Conservation (phyloP, 1,140 invertebrate species). For the Camponotus pennsylvanicus region DNA sequence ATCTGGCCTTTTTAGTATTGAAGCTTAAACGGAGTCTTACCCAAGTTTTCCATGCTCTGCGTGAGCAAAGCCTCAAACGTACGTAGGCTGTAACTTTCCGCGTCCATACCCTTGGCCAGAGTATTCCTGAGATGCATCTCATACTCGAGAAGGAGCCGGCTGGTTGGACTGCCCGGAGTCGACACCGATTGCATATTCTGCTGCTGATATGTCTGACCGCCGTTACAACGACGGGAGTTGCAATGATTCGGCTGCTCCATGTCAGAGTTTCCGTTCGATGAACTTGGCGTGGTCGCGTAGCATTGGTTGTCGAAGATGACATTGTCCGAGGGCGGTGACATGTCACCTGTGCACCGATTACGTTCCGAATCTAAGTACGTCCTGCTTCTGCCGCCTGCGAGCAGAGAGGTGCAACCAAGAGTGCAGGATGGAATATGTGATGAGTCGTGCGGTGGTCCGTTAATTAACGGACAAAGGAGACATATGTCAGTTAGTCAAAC, state of each 20-base stretch:
- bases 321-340: constrained; percentile 96
- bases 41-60: constrained; percentile 98
- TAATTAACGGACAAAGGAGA: constrained; percentile 31
- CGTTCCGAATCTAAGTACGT: constrained; percentile 95
- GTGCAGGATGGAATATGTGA: constrained; percentile 78
- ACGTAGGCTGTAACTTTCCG: constrained; percentile 97
- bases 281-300: constrained; percentile 96
- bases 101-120: constrained; percentile 97
- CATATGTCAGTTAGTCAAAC: constrained; percentile 36
- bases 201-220: constrained; percentile 84
- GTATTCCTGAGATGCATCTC: constrained; percentile 98
- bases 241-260: constrained; percentile 91
- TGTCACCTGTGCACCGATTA: constrained; percentile 90
- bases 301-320: constrained; percentile 97
- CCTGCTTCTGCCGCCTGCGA: constrained; percentile 86
- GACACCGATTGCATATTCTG: constrained; percentile 88
- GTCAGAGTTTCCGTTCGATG: constrained; percentile 95
- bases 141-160: constrained; percentile 95
- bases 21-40: constrained; percentile 84
- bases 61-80: constrained; percentile 97
- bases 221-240: constrained; percentile 87
- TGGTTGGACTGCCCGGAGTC: constrained; percentile 95
- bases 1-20: constrained; percentile 85
- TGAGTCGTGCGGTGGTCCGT: constrained; percentile 34
- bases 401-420: constrained; percentile 80